Conservation (phyloP, 2,888 invertebrate species). For the Eulithis testata region DNA sequence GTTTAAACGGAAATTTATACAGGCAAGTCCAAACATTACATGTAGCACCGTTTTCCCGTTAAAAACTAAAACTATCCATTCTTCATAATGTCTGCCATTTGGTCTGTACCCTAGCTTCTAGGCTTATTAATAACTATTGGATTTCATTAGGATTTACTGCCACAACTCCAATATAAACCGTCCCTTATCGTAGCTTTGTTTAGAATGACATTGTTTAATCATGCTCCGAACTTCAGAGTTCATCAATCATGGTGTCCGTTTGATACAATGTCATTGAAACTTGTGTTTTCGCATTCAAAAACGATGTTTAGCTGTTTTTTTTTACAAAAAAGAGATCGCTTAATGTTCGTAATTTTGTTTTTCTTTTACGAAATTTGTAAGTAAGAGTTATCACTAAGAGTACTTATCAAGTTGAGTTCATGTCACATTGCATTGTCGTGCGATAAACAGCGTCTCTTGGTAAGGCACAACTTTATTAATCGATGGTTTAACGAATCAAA, state of each 20-base stretch:
- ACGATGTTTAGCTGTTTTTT: neutral
- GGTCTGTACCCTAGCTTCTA: too few relatives aligned
- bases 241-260: conserved; percentile 41
- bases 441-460: conserved; percentile 7
- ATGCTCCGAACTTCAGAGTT: conserved; percentile 30
- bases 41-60: too few relatives aligned
- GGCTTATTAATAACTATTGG: neutral
- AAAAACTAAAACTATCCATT: too few relatives aligned
- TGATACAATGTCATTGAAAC: conserved; percentile 26
- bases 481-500: neutral
- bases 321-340: too few relatives aligned
- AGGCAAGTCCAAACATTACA: too few relatives aligned
- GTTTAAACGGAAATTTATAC: too few relatives aligned
- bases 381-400: too few relatives aligned
- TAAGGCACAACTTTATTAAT: conserved; percentile 3
- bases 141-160: conserved; percentile 7
- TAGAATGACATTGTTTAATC: conserved; percentile 39
- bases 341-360: too few relatives aligned
- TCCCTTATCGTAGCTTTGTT: conserved; percentile 33
- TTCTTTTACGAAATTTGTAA: too few relatives aligned
- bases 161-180: conserved; percentile 18
- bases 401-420: too few relatives aligned
- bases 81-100: too few relatives aligned
- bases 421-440: neutral
- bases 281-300: conserved; percentile 9